Base-by-base conservation (phyloP, 1,140 invertebrate genomes). In the Microplitis mediator region DNA sequence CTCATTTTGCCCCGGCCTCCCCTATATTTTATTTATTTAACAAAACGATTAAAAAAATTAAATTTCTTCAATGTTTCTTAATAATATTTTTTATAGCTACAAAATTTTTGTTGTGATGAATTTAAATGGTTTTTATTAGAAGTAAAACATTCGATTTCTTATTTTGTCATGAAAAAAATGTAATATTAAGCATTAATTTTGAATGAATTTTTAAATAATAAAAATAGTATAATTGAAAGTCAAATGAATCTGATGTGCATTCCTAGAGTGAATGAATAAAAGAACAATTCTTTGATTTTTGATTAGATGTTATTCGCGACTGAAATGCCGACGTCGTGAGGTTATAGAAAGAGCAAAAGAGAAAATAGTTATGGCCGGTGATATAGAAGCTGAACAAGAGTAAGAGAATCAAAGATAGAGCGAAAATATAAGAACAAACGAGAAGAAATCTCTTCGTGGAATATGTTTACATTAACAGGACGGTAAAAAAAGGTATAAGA, bases 401-500 rank as follows among this genome's bases (percentile, higher is more conserved):
- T 67, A 56, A 54, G 71, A 56, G 60, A 72, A 71, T 66, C 68
- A 77, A 71, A 74, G 74, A 72, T 68, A 68, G 72, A 79, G 69
- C 73, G 73, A 71, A 72, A 60, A 67, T 51, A 61, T 31, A 16
- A 16, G 56, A 14, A 5, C n/a, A 65, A 56, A 61, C 60, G 62
- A 65, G 77, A 72, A 65, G 67, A 74, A 79, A 71, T 72, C 72
- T 69, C 74, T 81, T 81, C 75, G 80, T 71, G 78, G 78, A 81
- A 81, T 79, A 81, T 81, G 78, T 81, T 81, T 81, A 81, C 80
- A 79, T 78, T 81, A 81, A 79, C 79, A 74, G 72, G 71, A 67
- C 71, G 74, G 71, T 35, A 73, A 68, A 79, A 45, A 79, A 81
- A 78, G 23, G 75, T 72, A 73, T 54, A 71, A 73, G 73, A 76